Evolutionary conservation across 2,113 vertebrate species (phyloP), one percentile per base, ranked within the genome.

Genomic region (Grallaria varia): DNA sequence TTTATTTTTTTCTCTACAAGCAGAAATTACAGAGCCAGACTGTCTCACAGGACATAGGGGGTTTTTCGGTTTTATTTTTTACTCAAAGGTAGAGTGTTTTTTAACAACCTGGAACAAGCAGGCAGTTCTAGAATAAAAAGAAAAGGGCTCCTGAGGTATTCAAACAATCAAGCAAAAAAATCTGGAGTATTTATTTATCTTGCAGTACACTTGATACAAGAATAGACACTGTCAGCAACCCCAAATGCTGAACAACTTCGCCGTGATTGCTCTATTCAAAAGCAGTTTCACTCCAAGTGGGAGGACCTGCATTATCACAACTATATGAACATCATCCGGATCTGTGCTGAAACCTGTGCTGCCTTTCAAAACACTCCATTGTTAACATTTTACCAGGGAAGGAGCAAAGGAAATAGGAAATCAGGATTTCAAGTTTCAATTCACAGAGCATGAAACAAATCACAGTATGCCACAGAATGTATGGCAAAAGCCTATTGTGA

Each of bases 221-320:
- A 60, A 47, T 31, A 52, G 84, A 40, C 12, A 56, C 7, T 11
- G 40, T 0, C 14, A 39, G 1, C 18, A 66, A 30, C 8, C 8
- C 21, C 37, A 78, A 14, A 10, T 58, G 25, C 56, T 72, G 20
- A 88, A 62, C 8, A 74, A 9, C 14, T 52, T 40, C 44, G 42
- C 11, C n/a, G 10, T 2, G 0, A 49, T 8, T 37, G 10, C 13
- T 55, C 0, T 21, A 28, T 14, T 40, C 5, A 53, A 22, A 55
- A 67, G 8, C 3, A 27, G 7, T 58, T 69, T 11, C n/a, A 39
- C 17, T 45, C 13, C 47, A 45, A 55, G 33, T 63, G 58, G 64
- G 47, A 63, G 33, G 11, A 25, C 8, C 10, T 68, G 14, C 21
- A 28, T 40, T 58, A 24, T 69, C 15, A 21, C 18, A 4, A 24